Conservation (phyloP, 1,140 invertebrate genomes). For the Samia ricini region DNA sequence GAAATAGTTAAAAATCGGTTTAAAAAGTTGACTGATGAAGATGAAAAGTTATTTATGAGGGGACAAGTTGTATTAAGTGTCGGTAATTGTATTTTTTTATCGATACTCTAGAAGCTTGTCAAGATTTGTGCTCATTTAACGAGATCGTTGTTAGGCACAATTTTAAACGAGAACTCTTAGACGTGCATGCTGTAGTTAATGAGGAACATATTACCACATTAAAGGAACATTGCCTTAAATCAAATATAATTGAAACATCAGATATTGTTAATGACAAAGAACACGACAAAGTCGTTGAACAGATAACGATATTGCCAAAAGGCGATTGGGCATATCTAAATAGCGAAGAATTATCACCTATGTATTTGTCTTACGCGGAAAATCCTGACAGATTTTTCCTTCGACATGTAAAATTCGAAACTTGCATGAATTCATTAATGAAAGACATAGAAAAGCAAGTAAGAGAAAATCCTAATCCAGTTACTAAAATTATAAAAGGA, state of each 20-base stretch:
- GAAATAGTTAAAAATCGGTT: slow-evolving; percentile 40
- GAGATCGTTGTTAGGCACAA: slow-evolving; percentile 51
- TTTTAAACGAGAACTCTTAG: slow-evolving; percentile 48
- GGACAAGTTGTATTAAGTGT: slow-evolving; percentile 49
- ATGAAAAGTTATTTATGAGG: slow-evolving; percentile 51
- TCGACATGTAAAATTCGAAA: slow-evolving; percentile 49
- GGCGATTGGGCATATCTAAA: slow-evolving; percentile 64
- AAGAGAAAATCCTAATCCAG: slow-evolving; percentile 25
- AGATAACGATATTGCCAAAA: slow-evolving; percentile 28
- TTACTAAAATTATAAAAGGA: slow-evolving; percentile 30
- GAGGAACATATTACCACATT: slow-evolving; percentile 48
- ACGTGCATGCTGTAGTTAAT: slow-evolving; percentile 44
- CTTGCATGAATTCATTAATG: slow-evolving; percentile 42
- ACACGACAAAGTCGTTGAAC: slow-evolving; percentile 3
- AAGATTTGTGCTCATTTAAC: slow-evolving; percentile 47
- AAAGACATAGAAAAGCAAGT: slow-evolving; percentile 60
- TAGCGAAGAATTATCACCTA: slow-evolving; percentile 34
- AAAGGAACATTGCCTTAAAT: slow-evolving; percentile 33
- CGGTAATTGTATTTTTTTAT: slow-evolving; percentile 61
- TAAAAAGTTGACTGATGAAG: slow-evolving; percentile 41
- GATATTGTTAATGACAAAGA: slow-evolving; percentile 3
- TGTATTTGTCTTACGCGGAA: slow-evolving; percentile 51
- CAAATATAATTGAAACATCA: slow-evolving; percentile 11
- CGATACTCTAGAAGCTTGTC: slow-evolving; percentile 58
- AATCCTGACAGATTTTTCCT: slow-evolving; percentile 54